Evolutionary conservation across 2,113 vertebrate species (phyloP).

Genomic region (Thinocorus orbignyianus): DNA sequence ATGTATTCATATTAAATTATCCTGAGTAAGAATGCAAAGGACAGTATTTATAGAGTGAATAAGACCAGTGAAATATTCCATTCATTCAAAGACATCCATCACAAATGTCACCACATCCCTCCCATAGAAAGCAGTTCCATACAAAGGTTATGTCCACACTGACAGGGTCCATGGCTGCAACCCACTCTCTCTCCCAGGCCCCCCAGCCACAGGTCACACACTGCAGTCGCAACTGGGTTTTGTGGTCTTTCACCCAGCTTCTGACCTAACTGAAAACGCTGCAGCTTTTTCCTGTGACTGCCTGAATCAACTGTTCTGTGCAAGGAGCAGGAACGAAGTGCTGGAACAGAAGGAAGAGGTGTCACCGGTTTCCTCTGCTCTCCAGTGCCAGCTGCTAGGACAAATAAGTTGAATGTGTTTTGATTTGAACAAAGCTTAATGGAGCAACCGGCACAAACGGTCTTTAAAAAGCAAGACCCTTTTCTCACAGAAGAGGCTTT

Average conservation of each 20-base stretch:
- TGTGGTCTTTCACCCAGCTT: background rate
- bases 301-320: background rate
- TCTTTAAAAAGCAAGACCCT: background rate
- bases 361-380: background rate
- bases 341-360: background rate
- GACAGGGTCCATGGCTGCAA: background rate
- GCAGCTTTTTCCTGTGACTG: background rate
- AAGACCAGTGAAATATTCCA: background rate
- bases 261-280: background rate
- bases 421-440: background rate
- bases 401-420: background rate
- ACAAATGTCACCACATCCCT: background rate
- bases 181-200: background rate
- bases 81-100: background rate
- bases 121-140: background rate
- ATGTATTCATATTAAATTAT: background rate
- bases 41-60: background rate
- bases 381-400: background rate
- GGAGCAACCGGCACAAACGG: background rate
- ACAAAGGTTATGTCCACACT: background rate
- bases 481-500: background rate
- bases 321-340: background rate
- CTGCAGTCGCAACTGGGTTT: background rate
- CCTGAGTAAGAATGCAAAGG: background rate
- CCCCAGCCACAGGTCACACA: background rate